These are phyloP conservation scores for Agelaius phoeniceus DNA, from an alignment of 2,113 vertebrate species.

Conservation along the genomic window DNA sequence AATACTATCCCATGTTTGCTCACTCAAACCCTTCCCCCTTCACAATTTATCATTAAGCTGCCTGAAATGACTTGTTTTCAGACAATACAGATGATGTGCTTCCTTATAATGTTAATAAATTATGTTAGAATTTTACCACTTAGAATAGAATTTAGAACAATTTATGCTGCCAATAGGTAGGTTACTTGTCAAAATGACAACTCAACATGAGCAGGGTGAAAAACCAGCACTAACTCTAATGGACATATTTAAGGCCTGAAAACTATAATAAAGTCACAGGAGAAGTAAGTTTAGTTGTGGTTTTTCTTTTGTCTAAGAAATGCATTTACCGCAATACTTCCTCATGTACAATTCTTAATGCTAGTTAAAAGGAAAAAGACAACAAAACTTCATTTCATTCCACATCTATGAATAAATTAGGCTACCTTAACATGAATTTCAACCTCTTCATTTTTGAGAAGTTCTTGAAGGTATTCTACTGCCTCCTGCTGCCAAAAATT, in stretches of 20 bases:
- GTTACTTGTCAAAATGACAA: neutral
- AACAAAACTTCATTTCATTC: neutral
- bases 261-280: neutral
- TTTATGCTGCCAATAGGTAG: neutral
- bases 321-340: neutral
- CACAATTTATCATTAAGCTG: neutral
- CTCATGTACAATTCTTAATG: neutral
- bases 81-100: neutral
- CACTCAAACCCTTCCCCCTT: neutral
- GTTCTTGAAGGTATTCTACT: slow-evolving; percentile 81
- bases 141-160: neutral
- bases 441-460: slow-evolving; percentile 82
- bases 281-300: neutral
- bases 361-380: neutral
- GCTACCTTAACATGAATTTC: slow-evolving; percentile 83
- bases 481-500: slow-evolving; percentile 86
- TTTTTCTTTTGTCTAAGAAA: neutral
- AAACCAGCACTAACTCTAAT: neutral
- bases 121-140: neutral
- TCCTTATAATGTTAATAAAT: neutral
- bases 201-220: neutral
- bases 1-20: neutral
- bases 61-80: neutral
- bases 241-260: neutral
- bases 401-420: neutral